Conservation (phyloP, 2,797 vertebrate species). For the Rhinoraja longicauda region DNA sequence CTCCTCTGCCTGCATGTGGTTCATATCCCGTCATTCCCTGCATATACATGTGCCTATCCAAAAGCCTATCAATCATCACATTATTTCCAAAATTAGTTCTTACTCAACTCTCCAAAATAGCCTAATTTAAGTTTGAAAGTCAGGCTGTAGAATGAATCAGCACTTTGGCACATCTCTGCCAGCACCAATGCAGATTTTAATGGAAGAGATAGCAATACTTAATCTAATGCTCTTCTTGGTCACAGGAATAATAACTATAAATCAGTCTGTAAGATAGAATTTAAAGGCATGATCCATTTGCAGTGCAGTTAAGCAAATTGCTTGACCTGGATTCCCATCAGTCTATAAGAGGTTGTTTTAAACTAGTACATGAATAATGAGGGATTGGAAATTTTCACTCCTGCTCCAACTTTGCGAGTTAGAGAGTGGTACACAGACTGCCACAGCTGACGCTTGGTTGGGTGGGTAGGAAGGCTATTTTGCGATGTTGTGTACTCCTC, state of each 20-base stretch:
- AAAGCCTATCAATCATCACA: neutral
- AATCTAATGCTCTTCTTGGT: no score
- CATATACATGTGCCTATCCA: no score
- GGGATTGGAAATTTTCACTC: no score
- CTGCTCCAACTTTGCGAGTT: no score
- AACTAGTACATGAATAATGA: neutral
- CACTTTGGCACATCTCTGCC: neutral
- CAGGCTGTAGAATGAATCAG: neutral
- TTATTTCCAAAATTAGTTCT: neutral
- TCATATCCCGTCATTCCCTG: no score
- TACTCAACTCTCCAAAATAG: constrained; percentile 14
- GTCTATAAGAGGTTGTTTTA: neutral
- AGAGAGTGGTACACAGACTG: no score
- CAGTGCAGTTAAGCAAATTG: no score
- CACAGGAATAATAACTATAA: neutral
- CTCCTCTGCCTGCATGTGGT: no score
- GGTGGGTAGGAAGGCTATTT: no score
- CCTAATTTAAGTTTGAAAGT: neutral
- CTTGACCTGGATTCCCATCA: neutral
- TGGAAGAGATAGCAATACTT: neutral
- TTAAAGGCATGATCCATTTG: neutral
- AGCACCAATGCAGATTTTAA: neutral
- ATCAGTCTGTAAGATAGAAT: neutral
- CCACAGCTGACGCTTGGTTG: no score
- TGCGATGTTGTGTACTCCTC: no score